Evolutionary conservation across 1,140 invertebrate genomes (phyloP), one percentile per base, ranked within the genome.

Genomic region (Drosophila santomea): DNA sequence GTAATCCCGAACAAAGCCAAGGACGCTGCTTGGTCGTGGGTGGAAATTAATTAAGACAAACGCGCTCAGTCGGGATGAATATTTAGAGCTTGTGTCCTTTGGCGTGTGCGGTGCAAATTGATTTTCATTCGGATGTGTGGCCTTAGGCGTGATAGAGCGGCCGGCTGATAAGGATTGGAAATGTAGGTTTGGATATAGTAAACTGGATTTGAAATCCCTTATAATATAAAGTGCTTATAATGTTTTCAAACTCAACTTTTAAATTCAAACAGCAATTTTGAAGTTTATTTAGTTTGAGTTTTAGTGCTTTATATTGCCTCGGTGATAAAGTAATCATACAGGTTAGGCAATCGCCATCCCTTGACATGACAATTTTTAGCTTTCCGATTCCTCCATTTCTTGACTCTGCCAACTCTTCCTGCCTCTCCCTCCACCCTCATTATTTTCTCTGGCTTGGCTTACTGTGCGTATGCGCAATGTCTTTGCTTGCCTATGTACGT

Each of bases 1-100:
- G 72, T 75, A 76, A 75, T 75, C 73, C 55, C 51, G 61, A 44
- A 58, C 58, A 60, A 78, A 72, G 68, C 60, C 82, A 45, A 25
- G 20, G 47, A 25, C 39, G 41, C 38, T 41, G 32, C 32, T 48
- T 15, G 17, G 60, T 54, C 52, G 39, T 75, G 71, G 51, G 64
- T 73, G 59, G 52, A 88, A 88, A 88, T 86, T 85, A 86, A 85
- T 85, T 85, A 85, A 82, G 82, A 63, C 56, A 45, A 78, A 55
- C 51, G 57, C 64, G 60, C 66, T 72, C 20, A 62, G 72, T 17
- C 25, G 56, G 61, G 74, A 55, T 75, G 61, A 61, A 74, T 74
- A 74, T 50, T 74, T 50, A 17, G 38, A 23, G 23, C 58, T 47
- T 35, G 60, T 15, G 23, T 63, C 55, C 66, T 60, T 35, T 54